phyloP scores from a whole-genome alignment of 1,140 invertebrate species.

The Batillaria attramentaria region DNA sequence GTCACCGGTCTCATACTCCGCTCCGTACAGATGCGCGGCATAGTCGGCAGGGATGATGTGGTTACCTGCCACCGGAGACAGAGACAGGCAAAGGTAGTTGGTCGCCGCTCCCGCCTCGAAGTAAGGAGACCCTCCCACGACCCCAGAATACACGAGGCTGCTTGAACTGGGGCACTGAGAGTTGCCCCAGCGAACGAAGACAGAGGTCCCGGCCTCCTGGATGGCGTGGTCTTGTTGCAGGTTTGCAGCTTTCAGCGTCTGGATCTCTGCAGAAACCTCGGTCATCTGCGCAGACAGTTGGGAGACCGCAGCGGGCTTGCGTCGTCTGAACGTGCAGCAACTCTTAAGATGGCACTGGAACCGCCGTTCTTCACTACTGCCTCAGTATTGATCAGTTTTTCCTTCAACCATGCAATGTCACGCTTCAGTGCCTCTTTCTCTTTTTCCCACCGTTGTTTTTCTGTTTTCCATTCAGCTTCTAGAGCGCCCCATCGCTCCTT shows the following conservation, averaged over 20 bases:
- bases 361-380: neutral
- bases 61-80: no score
- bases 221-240: neutral
- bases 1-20: constrained; percentile 40
- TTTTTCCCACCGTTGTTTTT: neutral
- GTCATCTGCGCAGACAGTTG: neutral
- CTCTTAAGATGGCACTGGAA: neutral
- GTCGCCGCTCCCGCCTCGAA: neutral
- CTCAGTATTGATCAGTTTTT: neutral
- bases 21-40: constrained; percentile 31
- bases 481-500: neutral
- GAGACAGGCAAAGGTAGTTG: neutral
- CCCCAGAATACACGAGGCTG: neutral
- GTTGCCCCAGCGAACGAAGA: neutral
- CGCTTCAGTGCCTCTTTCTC: neutral
- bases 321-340: neutral
- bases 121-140: neutral
- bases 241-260: neutral
- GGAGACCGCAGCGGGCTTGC: neutral
- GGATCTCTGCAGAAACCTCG: neutral
- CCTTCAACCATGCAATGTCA: neutral
- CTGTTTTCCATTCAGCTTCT: neutral
- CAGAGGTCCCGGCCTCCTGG: neutral
- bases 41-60: neutral
- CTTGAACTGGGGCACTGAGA: neutral